Evolutionary conservation across 1,140 invertebrate species (phyloP), one percentile per base, ranked within the genome.

Genomic region (Diorhabda elongata): DNA sequence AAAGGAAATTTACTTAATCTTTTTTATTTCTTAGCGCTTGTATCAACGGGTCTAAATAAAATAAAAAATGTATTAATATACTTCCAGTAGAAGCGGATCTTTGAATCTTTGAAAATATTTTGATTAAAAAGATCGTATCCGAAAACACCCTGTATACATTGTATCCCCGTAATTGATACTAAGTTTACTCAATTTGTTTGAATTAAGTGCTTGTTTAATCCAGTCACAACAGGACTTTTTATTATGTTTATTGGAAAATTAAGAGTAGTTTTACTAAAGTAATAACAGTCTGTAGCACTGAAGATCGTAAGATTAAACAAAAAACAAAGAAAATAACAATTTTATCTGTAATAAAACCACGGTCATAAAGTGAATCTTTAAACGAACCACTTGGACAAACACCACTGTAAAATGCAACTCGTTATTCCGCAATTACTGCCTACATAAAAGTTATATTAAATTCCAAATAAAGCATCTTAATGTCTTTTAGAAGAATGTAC

Each of bases 391-490:
- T 63, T 44, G 61, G 61, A 47, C 61, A 9, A 44, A n/a, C 61
- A 63, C 44, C 42, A 47, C 9, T 47, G 44, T 42, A 44, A 44
- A 63, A 63, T 63, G 61, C 42, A 44, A 44, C 44, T 47, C 61
- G 61, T 63, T 63, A 63, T 8, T 42, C 7, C n/a, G 61, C 61
- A 63, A 63, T 63, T 63, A 63, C 61, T 63, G 61, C 42, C 61
- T 9, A 63, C 61, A 63, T 63, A 44, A 44, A 63, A 63, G 42
- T 42, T n/a, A 63, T 63, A 63, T 63, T 63, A 63, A 63, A 63
- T 47, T 43, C 42, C 61, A 42, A 63, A 63, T 63, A 63, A 63
- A 63, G 6, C 61, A 44, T 42, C 44, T 60, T 60, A 42, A 60
- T 60, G 58, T 6, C 58, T 26, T 11, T 11, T 42, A 60, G 26